These are phyloP conservation scores for Drosophila azteca DNA, from an alignment of 1,140 invertebrate genomes.

Conservation along the genomic window DNA sequence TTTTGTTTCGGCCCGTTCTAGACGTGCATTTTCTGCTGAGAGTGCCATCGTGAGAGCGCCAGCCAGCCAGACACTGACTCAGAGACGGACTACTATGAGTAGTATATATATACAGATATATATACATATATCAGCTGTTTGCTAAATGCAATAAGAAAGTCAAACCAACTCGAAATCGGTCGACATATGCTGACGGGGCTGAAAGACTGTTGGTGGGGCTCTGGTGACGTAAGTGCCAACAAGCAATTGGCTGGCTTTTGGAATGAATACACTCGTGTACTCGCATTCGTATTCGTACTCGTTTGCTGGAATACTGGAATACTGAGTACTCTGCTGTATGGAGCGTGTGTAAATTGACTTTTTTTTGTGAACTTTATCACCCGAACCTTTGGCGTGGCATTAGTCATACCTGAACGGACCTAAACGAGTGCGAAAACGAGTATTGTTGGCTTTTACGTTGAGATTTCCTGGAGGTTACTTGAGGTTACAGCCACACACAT, in stretches of 20 bases:
- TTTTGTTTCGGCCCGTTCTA: conserved; percentile 25
- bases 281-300: too few species aligned
- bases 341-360: conserved; percentile 29
- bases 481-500: conserved; percentile 21
- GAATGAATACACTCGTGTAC: too few species aligned
- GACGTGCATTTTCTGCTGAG: conserved; percentile 67
- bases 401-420: conserved; percentile 49
- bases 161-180: conserved; percentile 32
- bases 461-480: conserved; percentile 31
- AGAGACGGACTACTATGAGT: conserved; percentile 14
- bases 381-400: conserved; percentile 29
- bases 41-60: conserved; percentile 55
- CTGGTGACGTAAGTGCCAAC: conserved; percentile 50
- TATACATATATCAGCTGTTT: conserved; percentile 31
- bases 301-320: too few species aligned
- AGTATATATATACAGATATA: conserved; percentile 2
- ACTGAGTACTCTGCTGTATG: not conserved
- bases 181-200: conserved; percentile 44
- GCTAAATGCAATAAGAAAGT: conserved; percentile 54
- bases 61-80: conserved; percentile 48
- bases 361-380: conserved; percentile 36
- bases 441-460: conserved; percentile 22
- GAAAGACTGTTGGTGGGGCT: conserved; percentile 10
- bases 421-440: not conserved
- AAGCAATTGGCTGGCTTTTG: conserved; percentile 23